Conservation (phyloP, 35 echinoderm and acorn worm species). For the Apostichopus parvimensis region DNA sequence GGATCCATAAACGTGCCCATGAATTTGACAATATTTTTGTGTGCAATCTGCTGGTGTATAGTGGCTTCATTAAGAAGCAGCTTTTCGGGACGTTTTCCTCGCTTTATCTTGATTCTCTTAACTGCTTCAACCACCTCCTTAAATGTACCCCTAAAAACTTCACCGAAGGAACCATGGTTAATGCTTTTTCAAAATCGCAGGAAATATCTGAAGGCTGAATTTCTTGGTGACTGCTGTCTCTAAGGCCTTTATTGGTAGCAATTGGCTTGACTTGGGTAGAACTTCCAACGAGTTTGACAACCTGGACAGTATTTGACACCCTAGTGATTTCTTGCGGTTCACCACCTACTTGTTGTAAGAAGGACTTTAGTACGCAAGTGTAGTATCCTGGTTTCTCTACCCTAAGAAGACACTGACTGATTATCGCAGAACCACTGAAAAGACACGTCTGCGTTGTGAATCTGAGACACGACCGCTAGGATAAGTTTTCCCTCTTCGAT, state of each 20-base stretch:
- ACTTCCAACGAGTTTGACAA: conserved; percentile 19
- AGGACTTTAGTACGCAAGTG: too few species aligned
- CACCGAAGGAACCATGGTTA: conserved; percentile 43
- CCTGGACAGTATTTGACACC: conserved; percentile 16
- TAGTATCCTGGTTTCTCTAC: too few species aligned
- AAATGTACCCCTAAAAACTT: conserved; percentile 40
- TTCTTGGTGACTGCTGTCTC: background rate
- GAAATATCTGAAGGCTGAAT: conserved; percentile 31
- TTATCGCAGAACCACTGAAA: too few species aligned
- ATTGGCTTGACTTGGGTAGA: background rate
- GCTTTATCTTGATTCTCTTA: conserved; percentile 40
- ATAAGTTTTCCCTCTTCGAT: too few species aligned
- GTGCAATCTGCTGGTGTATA: too few species aligned
- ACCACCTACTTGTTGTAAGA: too few species aligned
- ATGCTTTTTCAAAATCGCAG: conserved; percentile 22
- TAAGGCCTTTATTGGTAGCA: background rate
- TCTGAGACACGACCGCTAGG: too few species aligned
- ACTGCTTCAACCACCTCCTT: background rate
- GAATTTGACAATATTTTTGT: too few species aligned
- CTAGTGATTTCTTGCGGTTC: conserved; percentile 24
- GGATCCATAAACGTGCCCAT: too few species aligned
- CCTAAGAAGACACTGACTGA: too few species aligned
- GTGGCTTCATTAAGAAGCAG: too few species aligned
- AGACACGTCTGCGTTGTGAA: too few species aligned
- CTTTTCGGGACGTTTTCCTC: conserved; percentile 13